Evolutionary conservation across 2,888 invertebrate species (phyloP).

Genomic region (Agriopis leucophaearia): DNA sequence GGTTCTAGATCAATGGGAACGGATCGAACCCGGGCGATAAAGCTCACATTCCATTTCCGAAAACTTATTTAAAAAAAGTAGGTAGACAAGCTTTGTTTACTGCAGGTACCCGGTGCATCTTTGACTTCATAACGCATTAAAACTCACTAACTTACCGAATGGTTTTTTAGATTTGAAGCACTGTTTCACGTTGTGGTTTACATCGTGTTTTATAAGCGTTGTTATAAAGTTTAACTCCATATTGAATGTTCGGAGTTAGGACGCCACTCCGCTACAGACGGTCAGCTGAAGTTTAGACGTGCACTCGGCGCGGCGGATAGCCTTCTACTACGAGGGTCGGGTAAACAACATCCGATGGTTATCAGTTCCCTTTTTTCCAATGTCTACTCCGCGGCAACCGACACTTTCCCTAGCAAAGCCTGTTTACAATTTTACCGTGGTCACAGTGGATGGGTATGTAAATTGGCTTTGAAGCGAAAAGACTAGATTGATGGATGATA

Average conservation of each 20-base stretch:
- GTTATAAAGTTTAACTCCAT: constrained; percentile 82
- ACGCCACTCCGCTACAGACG: constrained; percentile 18
- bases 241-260: constrained; percentile 47
- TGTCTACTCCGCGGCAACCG: constrained; percentile 33
- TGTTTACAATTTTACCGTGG: background rate
- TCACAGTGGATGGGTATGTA: no score
- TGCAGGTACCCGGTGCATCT: constrained; percentile 15
- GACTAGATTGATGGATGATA: no score
- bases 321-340: constrained; percentile 65
- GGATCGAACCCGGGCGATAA: constrained; percentile 12
- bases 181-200: constrained; percentile 83
- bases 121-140: no score
- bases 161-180: constrained; percentile 82
- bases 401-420: constrained; percentile 22
- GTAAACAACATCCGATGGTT: constrained; percentile 59
- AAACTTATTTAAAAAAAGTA: constrained; percentile 31
- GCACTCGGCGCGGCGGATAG: constrained; percentile 55
- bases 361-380: constrained; percentile 53
- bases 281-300: constrained; percentile 43
- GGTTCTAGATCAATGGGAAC: constrained; percentile 23
- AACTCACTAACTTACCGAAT: constrained; percentile 68
- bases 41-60: constrained; percentile 33
- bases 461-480: no score
- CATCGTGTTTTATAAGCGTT: constrained; percentile 79
- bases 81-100: constrained; percentile 29